Base-by-base conservation (phyloP, 2,797 vertebrate genomes). In the Odontamblyopus lacepedii region DNA sequence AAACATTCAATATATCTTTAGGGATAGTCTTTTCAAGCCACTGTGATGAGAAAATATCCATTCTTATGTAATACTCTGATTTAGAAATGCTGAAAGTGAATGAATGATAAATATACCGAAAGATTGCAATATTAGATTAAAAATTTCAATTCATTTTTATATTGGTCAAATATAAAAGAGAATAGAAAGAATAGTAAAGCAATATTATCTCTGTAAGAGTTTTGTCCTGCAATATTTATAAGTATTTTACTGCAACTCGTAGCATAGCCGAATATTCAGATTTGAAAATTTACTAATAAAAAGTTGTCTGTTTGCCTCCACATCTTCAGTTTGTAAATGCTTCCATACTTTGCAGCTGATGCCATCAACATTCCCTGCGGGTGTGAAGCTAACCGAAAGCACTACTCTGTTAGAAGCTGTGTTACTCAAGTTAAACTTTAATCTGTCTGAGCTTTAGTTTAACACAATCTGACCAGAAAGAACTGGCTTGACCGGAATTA, bases 21-120 rank as follows among this genome's bases (percentile, higher is more conserved):
- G 44, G 41, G 23, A 27, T 11, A 23, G 15, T 7, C 57, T 60
- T 38, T 50, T 50, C 4, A 16, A 30, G 50, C 50, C 48, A 67
- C 27, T 30, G 50, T 51, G 50, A 67, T 13, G 65, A 67, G 48
- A 32, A 67, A 30, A 53, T 53, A 67, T 65, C 44, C 23, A 50
- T 19, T 62, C 18, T 32, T 61, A 61, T 15, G 29, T n/a, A 56
- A 6, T 44, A 3, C 18, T n/a, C 18, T 18, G 48, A 51, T 18
- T 35, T 8, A 38, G 35, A 38, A 38, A n/a, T 55, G 51, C 3
- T 55, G 6, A 55, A 55, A 55, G 51, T 55, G 5, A 55, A 53
- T 53, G 51, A 53, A 15, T 55, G 18, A n/a, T 19, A 19, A 19
- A 53, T 19, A 19, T n/a, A 53, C 51, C 5, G 5, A 53, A n/a